Base-by-base conservation (phyloP, 2,113 vertebrate genomes). In the Prochilodus magdalenae region DNA sequence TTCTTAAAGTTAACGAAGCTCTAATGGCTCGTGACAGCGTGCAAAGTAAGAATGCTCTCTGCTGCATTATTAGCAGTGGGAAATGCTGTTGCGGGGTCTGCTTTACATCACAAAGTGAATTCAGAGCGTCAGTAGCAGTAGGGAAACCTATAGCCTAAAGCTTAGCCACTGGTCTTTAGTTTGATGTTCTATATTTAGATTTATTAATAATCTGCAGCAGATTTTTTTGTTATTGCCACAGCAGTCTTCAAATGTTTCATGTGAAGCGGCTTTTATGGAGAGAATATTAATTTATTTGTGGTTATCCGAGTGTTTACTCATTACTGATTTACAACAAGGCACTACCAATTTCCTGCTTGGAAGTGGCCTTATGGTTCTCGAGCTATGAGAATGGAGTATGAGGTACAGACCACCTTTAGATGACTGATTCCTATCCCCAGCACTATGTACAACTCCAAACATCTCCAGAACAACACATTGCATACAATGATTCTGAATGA, bases 1-100 rank as follows among this genome's bases (percentile, higher is more conserved):
- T 77, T 77, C 65, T 71, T 70, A 71, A 63, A 82, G 22, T 51
- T 85, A 77, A 77, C 77, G 63, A 82, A 67, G 40, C 55, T 57
- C 20, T 75, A 75, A 79, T 51, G 66, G 40, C 49, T 27, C 36
- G 27, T 55, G 65, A 74, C 59, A 71, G 65, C 69, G 57, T 60
- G 40, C 51, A 65, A 78, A 55, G 36, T 26, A 33, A 69, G 49
- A 69, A 70, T 63, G 75, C 24, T 44, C 16, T 33, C 62, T 1
- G 40, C 29, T 67, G 55, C 70, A 73, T 70, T 69, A 51, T 55
- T 70, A 67, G 26, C 79, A 60, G 57, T 49, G 65, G 53, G 53
- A 81, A n/a, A 62, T 0, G 30, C 24, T 44, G 12, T 40, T 62
- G 49, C 12, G 30, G 33, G 22, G 30, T 73, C 27, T 30, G 24